These are phyloP conservation scores for Morpho achilles DNA, from an alignment of 2,888 invertebrate species.

Conservation along the genomic window DNA sequence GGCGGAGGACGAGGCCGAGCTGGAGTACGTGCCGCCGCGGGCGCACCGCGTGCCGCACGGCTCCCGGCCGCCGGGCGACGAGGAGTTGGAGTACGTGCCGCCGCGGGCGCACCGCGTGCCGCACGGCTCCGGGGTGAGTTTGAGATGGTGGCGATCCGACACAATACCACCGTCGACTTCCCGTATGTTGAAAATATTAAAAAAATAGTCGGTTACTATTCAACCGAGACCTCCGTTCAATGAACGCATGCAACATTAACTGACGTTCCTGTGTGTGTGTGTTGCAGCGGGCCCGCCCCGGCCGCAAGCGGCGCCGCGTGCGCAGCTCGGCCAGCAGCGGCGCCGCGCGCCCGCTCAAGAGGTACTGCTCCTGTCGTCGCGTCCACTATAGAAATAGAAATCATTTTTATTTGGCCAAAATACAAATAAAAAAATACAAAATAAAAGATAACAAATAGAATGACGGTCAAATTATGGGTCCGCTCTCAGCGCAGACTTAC, in stretches of 20 bases:
- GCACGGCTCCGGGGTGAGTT: too few relatives aligned
- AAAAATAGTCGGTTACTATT: too few relatives aligned
- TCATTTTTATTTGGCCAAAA: too few relatives aligned
- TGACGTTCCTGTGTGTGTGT: background rate
- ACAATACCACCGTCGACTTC: too few relatives aligned
- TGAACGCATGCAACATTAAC: too few relatives aligned
- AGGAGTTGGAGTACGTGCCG: slow-evolving; percentile 10
- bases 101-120: slow-evolving; percentile 5
- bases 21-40: slow-evolving; percentile 34
- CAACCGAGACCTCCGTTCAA: too few relatives aligned
- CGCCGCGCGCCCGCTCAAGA: slow-evolving; percentile 21
- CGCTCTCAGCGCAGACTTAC: too few relatives aligned
- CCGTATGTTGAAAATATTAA: too few relatives aligned
- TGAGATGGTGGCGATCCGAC: too few relatives aligned
- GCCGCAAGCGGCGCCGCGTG: slow-evolving; percentile 30
- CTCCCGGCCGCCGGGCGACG: slow-evolving; percentile 12
- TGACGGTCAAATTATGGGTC: too few relatives aligned
- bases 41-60: slow-evolving; percentile 1
- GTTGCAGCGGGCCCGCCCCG: slow-evolving; percentile 10
- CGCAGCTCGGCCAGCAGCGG: slow-evolving; percentile 26
- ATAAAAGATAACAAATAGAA: too few relatives aligned
- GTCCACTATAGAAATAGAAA: background rate
- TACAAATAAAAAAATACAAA: too few relatives aligned
- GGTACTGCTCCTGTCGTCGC: slow-evolving; percentile 13
- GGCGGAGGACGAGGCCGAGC: slow-evolving; percentile 48